A percentile compares a stretch with the other conserved stretches of the same genome.
Evolutionary conservation across 1,140 invertebrate genomes (phyloP).

Genomic region (Campoletis sonorensis): DNA sequence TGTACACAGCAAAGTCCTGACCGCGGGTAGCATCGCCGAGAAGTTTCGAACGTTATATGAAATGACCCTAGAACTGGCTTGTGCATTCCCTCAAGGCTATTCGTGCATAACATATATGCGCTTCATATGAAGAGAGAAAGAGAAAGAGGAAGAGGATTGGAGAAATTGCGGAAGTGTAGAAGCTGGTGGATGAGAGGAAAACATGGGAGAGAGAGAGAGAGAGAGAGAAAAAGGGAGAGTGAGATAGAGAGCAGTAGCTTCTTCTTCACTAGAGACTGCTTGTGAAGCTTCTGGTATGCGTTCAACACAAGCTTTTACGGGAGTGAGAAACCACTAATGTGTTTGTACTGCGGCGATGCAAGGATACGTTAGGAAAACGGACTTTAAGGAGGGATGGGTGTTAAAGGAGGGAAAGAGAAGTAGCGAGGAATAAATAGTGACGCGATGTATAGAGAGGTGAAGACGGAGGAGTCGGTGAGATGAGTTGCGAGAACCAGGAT

Average conservation of each 20-base stretch:
- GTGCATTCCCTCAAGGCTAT: conserved; percentile 48
- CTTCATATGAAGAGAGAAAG: neutral
- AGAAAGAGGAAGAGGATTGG: neutral
- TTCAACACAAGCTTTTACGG: conserved; percentile 48
- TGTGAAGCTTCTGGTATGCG: conserved; percentile 4
- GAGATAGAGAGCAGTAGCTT: neutral
- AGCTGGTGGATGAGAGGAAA: neutral
- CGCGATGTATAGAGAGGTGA: neutral
- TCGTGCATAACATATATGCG: conserved; percentile 28
- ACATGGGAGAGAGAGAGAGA: neutral
- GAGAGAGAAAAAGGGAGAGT: neutral
- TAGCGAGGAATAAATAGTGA: conserved; percentile 14
- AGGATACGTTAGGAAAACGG: conserved; percentile 35
- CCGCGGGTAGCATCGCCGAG: neutral
- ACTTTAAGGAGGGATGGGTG: conserved; percentile 1
- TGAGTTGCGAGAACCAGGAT: neutral
- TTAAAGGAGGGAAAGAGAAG: neutral
- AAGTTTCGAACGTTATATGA: conserved; percentile 16
- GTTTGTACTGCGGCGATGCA: conserved; percentile 54
- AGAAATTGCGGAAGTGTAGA: neutral
- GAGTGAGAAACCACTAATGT: conserved; percentile 56
- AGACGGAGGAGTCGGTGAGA: neutral
- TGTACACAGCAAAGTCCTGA: conserved; percentile 33
- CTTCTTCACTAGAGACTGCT: neutral
- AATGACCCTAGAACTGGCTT: conserved; percentile 5